A percentile compares a stretch with the other conserved stretches of the same genome.
These are phyloP conservation scores for Polietes domitor DNA, from an alignment of 2,888 invertebrate species.

Conservation along the genomic window DNA sequence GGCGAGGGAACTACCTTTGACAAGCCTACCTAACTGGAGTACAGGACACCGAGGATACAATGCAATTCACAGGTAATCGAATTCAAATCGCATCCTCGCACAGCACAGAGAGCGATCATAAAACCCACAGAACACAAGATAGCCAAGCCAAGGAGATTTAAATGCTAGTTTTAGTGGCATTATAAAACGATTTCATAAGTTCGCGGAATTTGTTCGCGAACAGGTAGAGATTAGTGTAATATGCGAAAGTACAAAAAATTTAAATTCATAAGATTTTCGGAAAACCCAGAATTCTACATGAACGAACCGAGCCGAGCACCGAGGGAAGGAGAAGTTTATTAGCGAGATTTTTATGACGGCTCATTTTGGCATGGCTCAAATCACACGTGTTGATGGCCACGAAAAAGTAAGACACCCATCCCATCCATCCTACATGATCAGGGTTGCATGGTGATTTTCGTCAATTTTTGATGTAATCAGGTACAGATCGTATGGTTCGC, in stretches of 20 bases:
- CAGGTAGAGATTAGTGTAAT: conserved; percentile 20
- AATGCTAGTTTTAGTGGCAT: conserved; percentile 56
- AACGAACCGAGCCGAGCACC: neutral
- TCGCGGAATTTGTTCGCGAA: conserved; percentile 33
- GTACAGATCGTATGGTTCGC: no score
- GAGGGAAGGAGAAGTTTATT: conserved; percentile 2
- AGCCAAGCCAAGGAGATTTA: conserved; percentile 25
- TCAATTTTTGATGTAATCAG: conserved; percentile 5
- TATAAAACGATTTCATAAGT: conserved; percentile 45
- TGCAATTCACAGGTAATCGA: neutral
- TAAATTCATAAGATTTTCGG: conserved; percentile 76
- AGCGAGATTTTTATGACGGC: conserved; percentile 15
- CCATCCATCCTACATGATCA: neutral
- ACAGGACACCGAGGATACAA: neutral
- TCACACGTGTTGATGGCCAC: conserved; percentile 30
- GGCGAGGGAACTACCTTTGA: neutral
- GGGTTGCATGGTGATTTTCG: neutral
- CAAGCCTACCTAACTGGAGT: conserved; percentile 34
- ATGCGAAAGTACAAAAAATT: conserved; percentile 66
- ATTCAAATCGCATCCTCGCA: neutral
- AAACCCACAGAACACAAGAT: conserved; percentile 17
- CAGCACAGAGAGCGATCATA: conserved; percentile 35
- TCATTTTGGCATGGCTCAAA: neutral
- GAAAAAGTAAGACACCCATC: neutral
- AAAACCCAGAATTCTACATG: conserved; percentile 69